Base-by-base conservation (phyloP, 1,140 invertebrate species). In the Drosophila jambulina region DNA sequence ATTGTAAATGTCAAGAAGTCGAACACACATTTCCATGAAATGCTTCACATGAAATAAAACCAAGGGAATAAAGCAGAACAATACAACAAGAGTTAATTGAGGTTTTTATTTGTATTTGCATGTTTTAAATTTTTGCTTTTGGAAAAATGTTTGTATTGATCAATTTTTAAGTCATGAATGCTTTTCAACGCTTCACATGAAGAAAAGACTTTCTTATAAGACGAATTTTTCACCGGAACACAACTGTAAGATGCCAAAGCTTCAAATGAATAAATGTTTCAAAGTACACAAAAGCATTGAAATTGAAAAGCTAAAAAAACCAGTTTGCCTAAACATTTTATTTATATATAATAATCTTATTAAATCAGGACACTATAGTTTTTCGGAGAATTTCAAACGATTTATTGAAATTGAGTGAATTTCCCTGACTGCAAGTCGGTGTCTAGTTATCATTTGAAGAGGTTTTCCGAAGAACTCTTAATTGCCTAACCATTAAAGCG, bases 11-110 rank as follows among this genome's bases (percentile, higher is more conserved):
- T 81, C 62, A 75, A 70, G 34, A 19, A 42, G 53, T 74, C 63
- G 64, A 76, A 67, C 70, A 92, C 74, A 92, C 78, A 91, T 91
- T 91, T 91, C 86, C 83, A 92, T 88, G 80, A 88, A 92, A 91
- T 85, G 85, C 62, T 77, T 77, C 49, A 76, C 74, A 61, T 64
- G 34, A 62, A 70, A 70, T 78, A 69, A 38, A 72, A 82, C 69
- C 51, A 80, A 67, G 67, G 85, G 57, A 70, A 42, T 61, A 54
- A 56, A 80, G 65, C 51, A 54, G 60, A 77, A 56, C 27, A 43
- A 59, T 9, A 21, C 23, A 43, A 17, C 6, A 3, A 42, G 13
- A n/a, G 5, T 15, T n/a, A 17, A 17, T 15, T 29, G 1, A 4
- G 15, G 29, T 53, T 38, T 54, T 45, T n/a, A 34, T 23, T 46